phyloP scores from a whole-genome alignment of 2,797 vertebrate genomes.

The Triplophysa bombifrons region DNA sequence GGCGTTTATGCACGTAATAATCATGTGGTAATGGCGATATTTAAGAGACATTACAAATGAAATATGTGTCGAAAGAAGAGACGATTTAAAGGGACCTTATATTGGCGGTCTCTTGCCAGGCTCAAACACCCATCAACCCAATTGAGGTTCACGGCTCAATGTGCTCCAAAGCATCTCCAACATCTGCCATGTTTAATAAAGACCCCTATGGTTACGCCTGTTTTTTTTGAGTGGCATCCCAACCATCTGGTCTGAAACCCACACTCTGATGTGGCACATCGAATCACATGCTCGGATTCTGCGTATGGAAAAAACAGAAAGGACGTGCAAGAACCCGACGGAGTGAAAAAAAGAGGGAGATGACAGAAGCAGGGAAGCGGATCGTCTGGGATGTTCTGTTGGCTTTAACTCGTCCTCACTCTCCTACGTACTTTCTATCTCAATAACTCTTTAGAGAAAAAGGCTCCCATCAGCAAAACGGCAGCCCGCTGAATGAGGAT shows the following conservation, averaged over 20 bases:
- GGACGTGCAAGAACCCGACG: background rate
- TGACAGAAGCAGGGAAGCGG: slow-evolving; percentile 35
- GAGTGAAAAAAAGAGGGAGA: slow-evolving; percentile 7
- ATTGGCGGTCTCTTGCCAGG: background rate
- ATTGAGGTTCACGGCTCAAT: background rate
- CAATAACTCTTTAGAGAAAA: slow-evolving; percentile 26
- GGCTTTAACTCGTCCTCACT: slow-evolving; percentile 24
- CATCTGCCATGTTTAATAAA: slow-evolving; percentile 15
- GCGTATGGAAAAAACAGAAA: slow-evolving; percentile 8
- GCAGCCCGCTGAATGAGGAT: slow-evolving; percentile 35
- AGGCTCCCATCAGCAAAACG: slow-evolving; percentile 42
- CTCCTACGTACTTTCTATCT: slow-evolving; percentile 18
- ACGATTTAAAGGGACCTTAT: background rate
- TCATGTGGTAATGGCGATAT: background rate
- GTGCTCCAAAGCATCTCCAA: background rate
- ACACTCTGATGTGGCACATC: slow-evolving; percentile 24
- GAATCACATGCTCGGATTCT: slow-evolving; percentile 31
- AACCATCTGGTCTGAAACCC: slow-evolving; percentile 37
- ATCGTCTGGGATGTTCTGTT: slow-evolving; percentile 34
- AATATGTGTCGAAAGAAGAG: background rate
- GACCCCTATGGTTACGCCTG: background rate
- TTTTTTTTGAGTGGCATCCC: slow-evolving; percentile 20
- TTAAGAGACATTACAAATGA: background rate
- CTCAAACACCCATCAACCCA: background rate
- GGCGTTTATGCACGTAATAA: too few relatives aligned